phyloP scores from a whole-genome alignment of 1,140 invertebrate genomes.

The Kradibia gibbosae region DNA sequence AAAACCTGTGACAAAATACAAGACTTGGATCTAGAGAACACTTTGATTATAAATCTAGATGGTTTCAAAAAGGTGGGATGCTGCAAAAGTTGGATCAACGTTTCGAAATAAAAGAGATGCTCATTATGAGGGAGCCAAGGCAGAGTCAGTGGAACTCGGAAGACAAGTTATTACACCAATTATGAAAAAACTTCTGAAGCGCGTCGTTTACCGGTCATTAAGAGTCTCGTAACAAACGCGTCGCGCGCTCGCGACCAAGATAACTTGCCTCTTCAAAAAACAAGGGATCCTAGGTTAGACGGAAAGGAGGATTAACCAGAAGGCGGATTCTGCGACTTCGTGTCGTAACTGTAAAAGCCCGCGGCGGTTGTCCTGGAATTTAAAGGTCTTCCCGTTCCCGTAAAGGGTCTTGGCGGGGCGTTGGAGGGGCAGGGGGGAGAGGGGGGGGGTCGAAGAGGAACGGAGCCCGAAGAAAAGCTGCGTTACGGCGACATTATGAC shows the following conservation, averaged over 20 bases:
- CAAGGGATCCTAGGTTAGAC: neutral
- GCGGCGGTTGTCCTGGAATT: neutral
- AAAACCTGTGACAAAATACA: too few relatives aligned
- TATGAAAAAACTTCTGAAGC: neutral
- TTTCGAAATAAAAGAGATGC: neutral
- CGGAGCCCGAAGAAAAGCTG: too few relatives aligned
- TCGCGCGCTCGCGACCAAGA: neutral
- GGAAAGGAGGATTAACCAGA: constrained; percentile 13
- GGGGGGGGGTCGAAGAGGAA: neutral
- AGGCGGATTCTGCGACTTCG: neutral
- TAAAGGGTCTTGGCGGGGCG: neutral
- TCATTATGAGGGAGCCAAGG: neutral
- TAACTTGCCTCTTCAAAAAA: constrained; percentile 4
- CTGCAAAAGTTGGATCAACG: neutral
- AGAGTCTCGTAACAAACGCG: neutral
- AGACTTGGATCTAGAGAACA: too few relatives aligned
- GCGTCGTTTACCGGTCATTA: neutral
- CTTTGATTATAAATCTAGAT: too few relatives aligned
- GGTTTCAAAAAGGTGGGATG: too few relatives aligned
- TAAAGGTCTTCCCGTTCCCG: neutral
- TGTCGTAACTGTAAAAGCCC: neutral
- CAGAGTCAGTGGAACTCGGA: neutral
- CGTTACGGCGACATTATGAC: too few relatives aligned
- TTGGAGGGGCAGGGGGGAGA: too few relatives aligned
- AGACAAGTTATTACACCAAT: neutral